These are phyloP conservation scores for Melanotaenia duboulayi DNA, from an alignment of 2,113 vertebrate genomes.

Conservation along the genomic window DNA sequence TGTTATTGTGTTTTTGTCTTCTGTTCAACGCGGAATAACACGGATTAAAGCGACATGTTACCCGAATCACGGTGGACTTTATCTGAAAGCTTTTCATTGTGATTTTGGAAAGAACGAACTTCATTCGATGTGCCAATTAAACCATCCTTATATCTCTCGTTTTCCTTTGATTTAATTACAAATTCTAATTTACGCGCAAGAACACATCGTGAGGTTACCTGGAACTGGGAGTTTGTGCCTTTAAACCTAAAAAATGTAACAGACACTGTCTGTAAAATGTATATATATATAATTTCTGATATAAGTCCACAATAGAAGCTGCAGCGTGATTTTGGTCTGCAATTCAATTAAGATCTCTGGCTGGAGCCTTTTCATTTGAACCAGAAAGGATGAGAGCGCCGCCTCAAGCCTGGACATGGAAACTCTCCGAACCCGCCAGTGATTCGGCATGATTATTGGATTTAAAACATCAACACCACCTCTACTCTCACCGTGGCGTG, in stretches of 20 bases:
- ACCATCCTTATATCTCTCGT: neutral
- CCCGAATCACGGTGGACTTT: neutral
- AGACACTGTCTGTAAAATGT: no score
- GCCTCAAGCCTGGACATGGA: constrained; percentile 40
- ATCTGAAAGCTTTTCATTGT: neutral
- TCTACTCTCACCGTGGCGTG: neutral
- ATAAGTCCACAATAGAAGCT: constrained; percentile 37
- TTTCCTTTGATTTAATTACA: neutral
- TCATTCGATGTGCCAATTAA: neutral
- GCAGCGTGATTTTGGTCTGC: constrained; percentile 33
- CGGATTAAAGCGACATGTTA: neutral
- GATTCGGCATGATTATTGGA: neutral
- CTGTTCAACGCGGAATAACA: neutral
- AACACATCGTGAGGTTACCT: constrained; percentile 17
- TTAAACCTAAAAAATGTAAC: neutral
- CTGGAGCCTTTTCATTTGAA: constrained; percentile 45
- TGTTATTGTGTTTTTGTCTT: constrained; percentile 61
- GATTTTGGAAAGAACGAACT: constrained; percentile 8
- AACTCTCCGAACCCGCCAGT: neutral
- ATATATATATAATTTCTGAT: neutral
- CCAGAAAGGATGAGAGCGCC: constrained; percentile 50
- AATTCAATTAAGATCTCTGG: constrained; percentile 56
- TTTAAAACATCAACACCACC: neutral
- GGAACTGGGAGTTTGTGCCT: neutral
- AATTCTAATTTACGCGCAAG: neutral